Evolutionary conservation across 2,888 invertebrate genomes (phyloP).

Genomic region (Cosmopolites sordidus): DNA sequence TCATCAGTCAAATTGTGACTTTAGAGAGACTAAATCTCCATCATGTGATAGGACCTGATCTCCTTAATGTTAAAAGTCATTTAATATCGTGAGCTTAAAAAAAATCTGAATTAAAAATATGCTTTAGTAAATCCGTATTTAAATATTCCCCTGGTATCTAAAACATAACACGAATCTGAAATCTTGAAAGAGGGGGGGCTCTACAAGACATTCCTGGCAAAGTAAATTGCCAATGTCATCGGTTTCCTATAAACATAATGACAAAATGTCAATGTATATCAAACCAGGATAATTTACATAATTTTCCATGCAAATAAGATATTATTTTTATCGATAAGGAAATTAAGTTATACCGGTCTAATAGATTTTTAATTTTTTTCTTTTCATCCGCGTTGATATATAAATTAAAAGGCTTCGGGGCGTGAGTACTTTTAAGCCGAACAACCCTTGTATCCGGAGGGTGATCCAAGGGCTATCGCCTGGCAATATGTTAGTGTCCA

Average conservation of each 20-base stretch:
- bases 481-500: constrained; percentile 52
- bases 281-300: neutral
- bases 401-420: neutral
- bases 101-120: too few species aligned
- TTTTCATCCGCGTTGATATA: neutral
- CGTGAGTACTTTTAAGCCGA: constrained; percentile 3
- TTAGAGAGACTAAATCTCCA: too few species aligned
- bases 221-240: constrained; percentile 1
- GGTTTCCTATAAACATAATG: neutral
- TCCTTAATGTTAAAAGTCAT: too few species aligned
- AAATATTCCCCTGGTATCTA: too few species aligned
- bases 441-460: constrained; percentile 26
- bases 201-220: neutral
- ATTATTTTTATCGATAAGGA: too few species aligned
- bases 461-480: constrained; percentile 30
- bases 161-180: too few species aligned
- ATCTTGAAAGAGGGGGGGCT: neutral
- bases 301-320: neutral
- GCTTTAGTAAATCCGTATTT: too few species aligned
- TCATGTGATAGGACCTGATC: too few species aligned
- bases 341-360: neutral
- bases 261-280: neutral
- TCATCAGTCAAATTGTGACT: too few species aligned
- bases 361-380: constrained; percentile 2
- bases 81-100: too few species aligned